phyloP scores from a whole-genome alignment of 2,888 invertebrate species.

The Agrochola lychnidis region DNA sequence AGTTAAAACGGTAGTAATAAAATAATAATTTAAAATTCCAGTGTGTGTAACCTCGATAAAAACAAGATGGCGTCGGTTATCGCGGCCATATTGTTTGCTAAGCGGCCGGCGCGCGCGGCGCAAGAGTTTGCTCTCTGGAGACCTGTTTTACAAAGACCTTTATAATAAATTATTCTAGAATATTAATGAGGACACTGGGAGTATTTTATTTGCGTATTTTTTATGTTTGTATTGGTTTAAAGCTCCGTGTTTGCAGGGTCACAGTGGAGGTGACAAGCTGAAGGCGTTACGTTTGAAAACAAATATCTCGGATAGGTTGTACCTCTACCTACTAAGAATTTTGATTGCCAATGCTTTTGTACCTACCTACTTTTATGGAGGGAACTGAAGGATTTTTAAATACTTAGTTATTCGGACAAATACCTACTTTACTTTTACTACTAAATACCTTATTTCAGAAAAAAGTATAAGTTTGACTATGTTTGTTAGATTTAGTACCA shows the following conservation, averaged over 20 bases:
- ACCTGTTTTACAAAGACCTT: slow-evolving; percentile 86
- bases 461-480: background rate
- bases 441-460: background rate
- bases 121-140: slow-evolving; percentile 87
- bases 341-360: slow-evolving; percentile 44
- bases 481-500: background rate
- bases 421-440: background rate
- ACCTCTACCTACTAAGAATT: slow-evolving; percentile 54
- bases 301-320: slow-evolving; percentile 64
- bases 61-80: slow-evolving; percentile 87
- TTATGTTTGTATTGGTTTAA: slow-evolving; percentile 56
- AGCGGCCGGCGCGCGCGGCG: slow-evolving; percentile 79
- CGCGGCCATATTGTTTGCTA: slow-evolving; percentile 87
- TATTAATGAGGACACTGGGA: slow-evolving; percentile 83
- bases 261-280: slow-evolving; percentile 50
- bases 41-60: slow-evolving; percentile 86
- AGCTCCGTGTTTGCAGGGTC: slow-evolving; percentile 56
- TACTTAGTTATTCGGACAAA: background rate
- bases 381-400: background rate
- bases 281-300: slow-evolving; percentile 67
- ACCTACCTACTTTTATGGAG: slow-evolving; percentile 7
- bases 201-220: slow-evolving; percentile 69
- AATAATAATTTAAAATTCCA: slow-evolving; percentile 85
- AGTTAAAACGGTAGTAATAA: slow-evolving; percentile 74
- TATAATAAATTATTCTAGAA: slow-evolving; percentile 75